Conservation (phyloP, 2,888 invertebrate genomes). For the Leucophenga maculata region DNA sequence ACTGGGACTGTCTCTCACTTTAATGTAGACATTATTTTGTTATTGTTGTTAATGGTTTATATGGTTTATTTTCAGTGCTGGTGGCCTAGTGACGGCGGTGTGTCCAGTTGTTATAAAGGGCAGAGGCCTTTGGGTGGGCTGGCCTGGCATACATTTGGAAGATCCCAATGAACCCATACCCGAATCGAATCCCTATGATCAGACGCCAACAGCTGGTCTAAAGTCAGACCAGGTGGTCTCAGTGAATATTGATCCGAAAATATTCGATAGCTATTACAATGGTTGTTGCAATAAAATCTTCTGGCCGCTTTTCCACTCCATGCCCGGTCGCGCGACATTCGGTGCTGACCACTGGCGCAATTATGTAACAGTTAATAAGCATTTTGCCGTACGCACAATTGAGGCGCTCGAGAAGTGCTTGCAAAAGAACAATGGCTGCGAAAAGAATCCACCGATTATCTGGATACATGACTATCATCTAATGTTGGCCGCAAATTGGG, state of each 20-base stretch:
- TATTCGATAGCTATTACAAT: slow-evolving; percentile 91
- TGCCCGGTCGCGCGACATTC: slow-evolving; percentile 90
- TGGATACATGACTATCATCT: slow-evolving; percentile 97
- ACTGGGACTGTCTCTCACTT: too few species aligned
- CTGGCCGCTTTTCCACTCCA: slow-evolving; percentile 94
- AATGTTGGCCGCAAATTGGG: slow-evolving; percentile 93
- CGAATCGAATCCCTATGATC: slow-evolving; percentile 88
- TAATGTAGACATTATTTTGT: too few species aligned
- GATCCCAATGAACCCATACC: slow-evolving; percentile 86
- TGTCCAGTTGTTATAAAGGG: slow-evolving; percentile 91
- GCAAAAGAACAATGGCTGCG: slow-evolving; percentile 70
- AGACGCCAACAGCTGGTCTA: slow-evolving; percentile 89
- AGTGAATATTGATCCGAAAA: slow-evolving; percentile 82
- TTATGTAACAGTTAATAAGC: slow-evolving; percentile 85
- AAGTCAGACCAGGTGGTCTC: slow-evolving; percentile 88
- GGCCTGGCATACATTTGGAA: slow-evolving; percentile 89
- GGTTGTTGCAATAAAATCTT: slow-evolving; percentile 93
- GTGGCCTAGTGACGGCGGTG: slow-evolving; percentile 91
- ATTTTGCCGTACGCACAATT: slow-evolving; percentile 87
- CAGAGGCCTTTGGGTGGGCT: slow-evolving; percentile 91
- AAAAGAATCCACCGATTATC: slow-evolving; percentile 75
- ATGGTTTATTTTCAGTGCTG: slow-evolving; percentile 78
- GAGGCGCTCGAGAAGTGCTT: slow-evolving; percentile 76
- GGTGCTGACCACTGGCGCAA: slow-evolving; percentile 87
- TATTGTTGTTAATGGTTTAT: neutral